Evolutionary conservation across 2,888 invertebrate genomes (phyloP), one percentile per base, ranked within the genome.

Genomic region (Hyposoter dolosus): DNA sequence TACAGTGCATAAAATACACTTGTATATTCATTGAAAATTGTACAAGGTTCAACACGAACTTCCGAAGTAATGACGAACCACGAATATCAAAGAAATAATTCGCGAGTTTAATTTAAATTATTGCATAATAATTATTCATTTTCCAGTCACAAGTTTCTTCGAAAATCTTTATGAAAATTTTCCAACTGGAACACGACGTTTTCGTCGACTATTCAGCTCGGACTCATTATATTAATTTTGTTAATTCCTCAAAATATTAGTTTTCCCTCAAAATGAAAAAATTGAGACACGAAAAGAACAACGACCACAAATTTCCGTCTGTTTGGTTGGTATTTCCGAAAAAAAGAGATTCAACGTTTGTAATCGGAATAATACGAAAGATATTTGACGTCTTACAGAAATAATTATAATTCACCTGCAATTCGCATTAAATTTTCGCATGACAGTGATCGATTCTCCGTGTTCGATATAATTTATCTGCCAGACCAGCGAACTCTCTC

Each of bases 391-490:
- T 71, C 50, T 19, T 32, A n/a, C 10, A 28, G 47, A 1, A 60
- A 83, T 68, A 45, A 74, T 83, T 74, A 56, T 47, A 19, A 66
- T 68, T 68, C 47, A 60, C 78, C 53, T 66, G 45, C 12, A 40
- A 35, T 53, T 35, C 40, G 40, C 53, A 65, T 74, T 45, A 56
- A 68, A 75, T 83, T 63, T 65, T 84, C 71, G 45, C 56, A 43
- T 63, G 83, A 75, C 75, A 71, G 69, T 81, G 76, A 74, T 75
- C 71, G 63, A 86, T 72, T 19, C 53, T 47, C 32, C 17, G 40
- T 28, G 53, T 77, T 50, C 53, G 77, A 78, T 84, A 72, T 47
- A 74, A 80, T 68, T 79, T 50, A 19, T 77, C 28, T 56, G 50
- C 28, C 63, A 50, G 76, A 82, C 50, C 47, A 76, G 76, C 43